Base-by-base conservation (phyloP, 2,113 vertebrate species). In the Puffinus mauretanicus region DNA sequence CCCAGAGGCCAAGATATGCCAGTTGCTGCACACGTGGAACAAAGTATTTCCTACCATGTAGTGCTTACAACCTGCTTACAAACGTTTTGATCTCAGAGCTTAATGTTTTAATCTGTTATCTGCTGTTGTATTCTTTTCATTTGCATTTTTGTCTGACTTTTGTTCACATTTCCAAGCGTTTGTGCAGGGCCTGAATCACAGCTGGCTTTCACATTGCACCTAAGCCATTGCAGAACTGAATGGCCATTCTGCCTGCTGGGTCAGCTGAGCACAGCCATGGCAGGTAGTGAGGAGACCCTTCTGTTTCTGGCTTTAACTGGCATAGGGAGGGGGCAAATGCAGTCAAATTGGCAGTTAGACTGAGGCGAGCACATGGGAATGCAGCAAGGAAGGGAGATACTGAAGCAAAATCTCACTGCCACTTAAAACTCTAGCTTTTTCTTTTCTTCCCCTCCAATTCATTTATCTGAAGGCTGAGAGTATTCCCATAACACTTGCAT, bases 281-380 rank as follows among this genome's bases (percentile, higher is more conserved):
- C 42, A 5, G 11, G 40, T 3, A 30, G 8, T 0, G 1, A 22
- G 51, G 52, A 19, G 24, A 7, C 55, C 26, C 36, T n/a, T 18
- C 46, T 49, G 47, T 0, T n/a, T 6, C 36, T 11, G 75, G 16
- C 38, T 51, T 17, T 24, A 21, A 38, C 11, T 11, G 36, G 24
- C 20, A 7, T 4, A 27, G 44, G 38, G 36, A 38, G 46, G 17
- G 40, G 34, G 32, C 25, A 51, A 7, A 14, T 12, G 8, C 72
- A 27, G 30, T 30, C 52, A 16, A 6, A 30, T 7, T 7, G 25
- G 42, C 38, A 16, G 21, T 21, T 12, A 16, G 36, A 9, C 34
- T 0, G 3, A 40, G 25, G 20, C 42, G 62, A n/a, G 62, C 27
- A 9, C 10, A 0, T 10, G 29, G 19, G 49, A 69, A 7, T 2